Evolutionary conservation across 2,888 invertebrate genomes (phyloP).

Genomic region (Micoletzkya japonica): DNA sequence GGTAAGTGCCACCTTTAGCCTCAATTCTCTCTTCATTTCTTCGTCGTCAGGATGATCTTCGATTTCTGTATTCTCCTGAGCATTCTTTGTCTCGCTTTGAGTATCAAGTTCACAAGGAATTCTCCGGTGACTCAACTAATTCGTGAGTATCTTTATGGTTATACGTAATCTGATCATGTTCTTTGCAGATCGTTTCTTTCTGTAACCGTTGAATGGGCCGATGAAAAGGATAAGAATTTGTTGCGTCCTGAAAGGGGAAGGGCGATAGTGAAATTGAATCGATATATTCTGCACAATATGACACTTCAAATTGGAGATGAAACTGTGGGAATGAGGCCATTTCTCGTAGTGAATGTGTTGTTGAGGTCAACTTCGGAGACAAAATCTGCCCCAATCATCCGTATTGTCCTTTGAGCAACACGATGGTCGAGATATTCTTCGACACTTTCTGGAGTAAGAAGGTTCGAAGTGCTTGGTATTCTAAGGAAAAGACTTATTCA

Average conservation of each 20-base stretch:
- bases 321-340: constrained; percentile 16
- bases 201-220: constrained; percentile 54
- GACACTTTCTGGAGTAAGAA: constrained; percentile 60
- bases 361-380: constrained; percentile 51
- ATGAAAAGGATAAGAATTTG: constrained; percentile 47
- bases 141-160: constrained; percentile 39
- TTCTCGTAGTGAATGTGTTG: not conserved
- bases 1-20: constrained; percentile 37
- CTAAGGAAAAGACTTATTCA: constrained; percentile 31
- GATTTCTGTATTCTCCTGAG: constrained; percentile 62
- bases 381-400: constrained; percentile 55
- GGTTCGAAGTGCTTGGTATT: constrained; percentile 32
- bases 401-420: constrained; percentile 56
- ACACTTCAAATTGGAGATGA: constrained; percentile 49
- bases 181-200: constrained; percentile 58
- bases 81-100: constrained; percentile 59
- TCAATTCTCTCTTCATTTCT: not conserved
- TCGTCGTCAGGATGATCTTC: constrained; percentile 57
- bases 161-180: not conserved
- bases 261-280: constrained; percentile 45
- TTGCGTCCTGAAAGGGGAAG: constrained; percentile 39
- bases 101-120: constrained; percentile 60
- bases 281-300: constrained; percentile 58
- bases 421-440: constrained; percentile 57
- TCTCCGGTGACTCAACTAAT: constrained; percentile 61